A percentile compares a stretch with the other conserved stretches of the same genome.
Evolutionary conservation across 2,888 invertebrate species (phyloP).

Genomic region (Catocala nupta): DNA sequence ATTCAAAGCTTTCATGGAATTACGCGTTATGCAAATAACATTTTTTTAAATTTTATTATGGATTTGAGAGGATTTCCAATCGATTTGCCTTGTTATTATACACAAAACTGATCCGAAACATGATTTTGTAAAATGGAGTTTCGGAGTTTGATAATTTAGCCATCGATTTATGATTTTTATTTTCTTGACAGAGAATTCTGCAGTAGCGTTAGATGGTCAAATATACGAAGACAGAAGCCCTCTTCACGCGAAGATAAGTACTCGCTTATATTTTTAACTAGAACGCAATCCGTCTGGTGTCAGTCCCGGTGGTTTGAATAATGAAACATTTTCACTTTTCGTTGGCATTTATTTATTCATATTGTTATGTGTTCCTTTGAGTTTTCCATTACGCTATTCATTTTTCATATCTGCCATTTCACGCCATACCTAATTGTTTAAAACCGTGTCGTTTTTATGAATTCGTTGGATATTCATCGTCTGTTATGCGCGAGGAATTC

Average conservation of each 20-base stretch:
- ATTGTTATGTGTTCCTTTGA: slow-evolving; percentile 22
- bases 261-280: slow-evolving; percentile 35
- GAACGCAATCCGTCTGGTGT: slow-evolving; percentile 43
- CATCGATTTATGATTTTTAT: background rate
- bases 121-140: too few species aligned
- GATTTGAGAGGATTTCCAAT: too few species aligned
- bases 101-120: too few species aligned
- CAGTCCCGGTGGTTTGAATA: slow-evolving; percentile 31
- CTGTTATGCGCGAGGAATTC: background rate
- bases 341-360: slow-evolving; percentile 29
- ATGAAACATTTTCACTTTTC: slow-evolving; percentile 41
- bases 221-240: background rate
- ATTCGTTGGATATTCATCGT: background rate
- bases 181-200: background rate
- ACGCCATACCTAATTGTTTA: slow-evolving; percentile 35
- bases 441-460: slow-evolving; percentile 8
- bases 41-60: too few species aligned
- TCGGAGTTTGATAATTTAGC: too few species aligned
- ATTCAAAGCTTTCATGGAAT: too few species aligned
- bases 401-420: slow-evolving; percentile 43
- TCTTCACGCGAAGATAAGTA: background rate
- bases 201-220: background rate
- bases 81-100: too few species aligned
- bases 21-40: too few species aligned
- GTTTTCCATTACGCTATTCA: slow-evolving; percentile 34